A percentile compares a stretch with the other conserved stretches of the same genome.
Evolutionary conservation across 2,888 invertebrate species (phyloP).

Genomic region (Tipula confusa): DNA sequence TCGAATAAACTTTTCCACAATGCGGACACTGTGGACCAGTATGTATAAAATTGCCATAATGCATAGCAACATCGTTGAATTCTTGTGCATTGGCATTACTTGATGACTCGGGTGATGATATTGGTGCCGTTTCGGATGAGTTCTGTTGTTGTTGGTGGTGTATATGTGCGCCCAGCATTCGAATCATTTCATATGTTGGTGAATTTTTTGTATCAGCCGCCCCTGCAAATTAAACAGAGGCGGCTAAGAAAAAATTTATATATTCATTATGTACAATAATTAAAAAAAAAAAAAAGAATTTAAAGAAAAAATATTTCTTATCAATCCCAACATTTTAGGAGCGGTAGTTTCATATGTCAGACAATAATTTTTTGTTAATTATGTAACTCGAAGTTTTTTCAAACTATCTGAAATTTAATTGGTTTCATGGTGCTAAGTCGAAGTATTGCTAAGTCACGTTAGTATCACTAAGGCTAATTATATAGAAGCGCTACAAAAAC

Average conservation of each 20-base stretch:
- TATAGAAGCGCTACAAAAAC: too few species aligned
- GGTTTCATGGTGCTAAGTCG: too few species aligned
- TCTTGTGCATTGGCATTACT: neutral
- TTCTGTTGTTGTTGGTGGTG: neutral
- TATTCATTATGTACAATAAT: neutral
- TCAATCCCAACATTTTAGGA: too few species aligned
- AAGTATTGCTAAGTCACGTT: too few species aligned
- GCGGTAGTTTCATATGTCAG: too few species aligned
- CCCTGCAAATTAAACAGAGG: constrained; percentile 60
- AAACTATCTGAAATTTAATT: too few species aligned
- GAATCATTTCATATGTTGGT: constrained; percentile 33
- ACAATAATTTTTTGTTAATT: too few species aligned
- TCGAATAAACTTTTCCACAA: constrained; percentile 68
- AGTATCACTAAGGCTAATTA: too few species aligned
- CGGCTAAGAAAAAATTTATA: constrained; percentile 47
- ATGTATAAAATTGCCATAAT: constrained; percentile 40
- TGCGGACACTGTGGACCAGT: constrained; percentile 61
- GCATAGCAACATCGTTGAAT: neutral
- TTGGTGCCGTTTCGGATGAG: constrained; percentile 4
- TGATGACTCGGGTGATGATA: constrained; percentile 4
- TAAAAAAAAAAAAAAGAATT: neutral
- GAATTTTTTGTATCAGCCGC: constrained; percentile 55
- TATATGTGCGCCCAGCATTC: constrained; percentile 34
- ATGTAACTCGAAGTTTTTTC: too few species aligned
- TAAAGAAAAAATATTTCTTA: neutral